These are phyloP conservation scores for Anguilla anguilla DNA, from an alignment of 2,797 vertebrate genomes.

Conservation along the genomic window DNA sequence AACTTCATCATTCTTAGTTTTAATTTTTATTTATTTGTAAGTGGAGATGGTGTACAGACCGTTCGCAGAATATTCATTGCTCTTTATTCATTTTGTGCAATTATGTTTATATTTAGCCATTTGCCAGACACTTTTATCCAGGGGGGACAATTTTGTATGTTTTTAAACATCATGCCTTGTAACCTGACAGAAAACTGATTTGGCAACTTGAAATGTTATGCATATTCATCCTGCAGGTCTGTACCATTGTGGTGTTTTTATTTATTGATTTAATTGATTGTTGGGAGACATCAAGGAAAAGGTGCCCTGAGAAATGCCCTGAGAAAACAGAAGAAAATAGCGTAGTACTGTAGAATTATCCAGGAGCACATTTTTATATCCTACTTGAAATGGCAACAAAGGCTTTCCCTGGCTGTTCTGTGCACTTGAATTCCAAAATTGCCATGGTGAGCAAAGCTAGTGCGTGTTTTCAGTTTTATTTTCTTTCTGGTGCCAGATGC, in stretches of 20 bases:
- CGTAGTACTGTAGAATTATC: background rate
- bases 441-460: background rate
- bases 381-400: background rate
- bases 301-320: background rate
- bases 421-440: background rate
- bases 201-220: background rate
- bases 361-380: background rate
- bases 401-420: background rate
- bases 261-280: background rate
- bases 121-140: background rate
- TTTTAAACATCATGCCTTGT: background rate
- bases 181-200: background rate
- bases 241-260: background rate
- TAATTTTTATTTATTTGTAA: background rate
- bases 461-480: background rate
- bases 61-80: background rate
- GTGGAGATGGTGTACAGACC: background rate
- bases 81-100: background rate
- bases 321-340: background rate
- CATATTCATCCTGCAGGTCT: background rate
- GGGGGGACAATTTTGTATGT: constrained; percentile 22
- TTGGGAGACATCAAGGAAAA: background rate
- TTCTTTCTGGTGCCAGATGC: background rate
- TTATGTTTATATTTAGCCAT: background rate
- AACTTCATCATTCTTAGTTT: background rate